Percentiles rank a stretch among this genome's conserved stretches.
Conservation (phyloP, 2,113 vertebrate genomes). For the Oncorhynchus keta region DNA sequence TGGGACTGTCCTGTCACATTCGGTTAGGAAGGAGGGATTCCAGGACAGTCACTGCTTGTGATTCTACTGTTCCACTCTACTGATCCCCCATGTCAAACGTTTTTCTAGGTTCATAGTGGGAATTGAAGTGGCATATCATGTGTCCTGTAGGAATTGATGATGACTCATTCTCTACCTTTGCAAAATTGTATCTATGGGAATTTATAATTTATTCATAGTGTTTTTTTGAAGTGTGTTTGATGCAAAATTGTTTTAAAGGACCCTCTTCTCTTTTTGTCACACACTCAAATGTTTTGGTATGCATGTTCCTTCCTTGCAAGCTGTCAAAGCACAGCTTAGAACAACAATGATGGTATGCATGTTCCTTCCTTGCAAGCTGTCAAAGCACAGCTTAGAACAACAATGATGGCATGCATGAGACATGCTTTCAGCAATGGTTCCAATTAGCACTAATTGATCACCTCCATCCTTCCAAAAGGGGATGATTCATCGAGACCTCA, state of each 20-base stretch:
- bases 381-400: not conserved
- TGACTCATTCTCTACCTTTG: too few species aligned
- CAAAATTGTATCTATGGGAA: not conserved
- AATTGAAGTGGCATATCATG: too few species aligned
- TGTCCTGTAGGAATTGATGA: not conserved
- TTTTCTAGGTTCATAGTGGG: too few species aligned
- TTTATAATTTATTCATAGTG: too few species aligned
- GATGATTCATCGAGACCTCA: slow-evolving; percentile 98
- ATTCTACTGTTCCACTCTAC: too few species aligned
- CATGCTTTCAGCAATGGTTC: slow-evolving; percentile 6
- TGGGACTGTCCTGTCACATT: not conserved
- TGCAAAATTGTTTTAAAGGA: not conserved
- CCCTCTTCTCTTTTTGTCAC: not conserved
- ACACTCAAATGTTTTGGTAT: not conserved
- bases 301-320: not conserved
- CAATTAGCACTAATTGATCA: not conserved
- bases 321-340: not conserved
- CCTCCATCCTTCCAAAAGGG: slow-evolving; percentile 72
- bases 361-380: not conserved
- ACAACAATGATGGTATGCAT: not conserved
- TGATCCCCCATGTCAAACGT: too few species aligned
- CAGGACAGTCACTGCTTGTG: not conserved
- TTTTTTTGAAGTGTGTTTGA: not conserved
- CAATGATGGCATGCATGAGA: not conserved
- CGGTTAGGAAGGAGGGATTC: not conserved